phyloP scores from a whole-genome alignment of 2,888 invertebrate species.

The Syritta pipiens region DNA sequence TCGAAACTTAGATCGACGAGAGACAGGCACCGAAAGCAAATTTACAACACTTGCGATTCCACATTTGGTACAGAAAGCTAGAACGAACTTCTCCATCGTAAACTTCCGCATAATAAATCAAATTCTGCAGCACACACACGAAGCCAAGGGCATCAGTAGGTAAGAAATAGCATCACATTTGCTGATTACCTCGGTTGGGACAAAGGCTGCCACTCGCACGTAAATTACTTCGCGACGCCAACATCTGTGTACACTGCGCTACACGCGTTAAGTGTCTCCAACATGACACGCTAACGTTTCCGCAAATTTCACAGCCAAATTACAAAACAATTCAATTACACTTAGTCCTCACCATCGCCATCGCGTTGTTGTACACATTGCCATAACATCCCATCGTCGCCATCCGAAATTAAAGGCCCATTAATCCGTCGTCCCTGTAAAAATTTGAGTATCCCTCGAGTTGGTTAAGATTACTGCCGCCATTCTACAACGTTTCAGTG shows the following conservation, averaged over 20 bases:
- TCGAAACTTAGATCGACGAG: too few relatives aligned
- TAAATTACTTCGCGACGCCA: slow-evolving; percentile 11
- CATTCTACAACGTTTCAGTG: too few relatives aligned
- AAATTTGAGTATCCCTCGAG: not conserved
- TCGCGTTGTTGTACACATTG: not conserved
- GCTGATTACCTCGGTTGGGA: slow-evolving; percentile 25
- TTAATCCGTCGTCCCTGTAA: slow-evolving; percentile 23
- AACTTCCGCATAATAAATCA: slow-evolving; percentile 46
- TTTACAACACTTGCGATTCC: too few relatives aligned
- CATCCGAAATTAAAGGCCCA: slow-evolving; percentile 18
- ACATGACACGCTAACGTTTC: slow-evolving; percentile 7
- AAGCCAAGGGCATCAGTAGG: not conserved
- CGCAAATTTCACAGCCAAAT: slow-evolving; percentile 34
- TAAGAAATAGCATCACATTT: too few relatives aligned
- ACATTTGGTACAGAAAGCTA: too few relatives aligned
- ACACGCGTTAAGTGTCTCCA: slow-evolving; percentile 14
- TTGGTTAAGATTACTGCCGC: slow-evolving; percentile 6
- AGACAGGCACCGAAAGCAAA: too few relatives aligned
- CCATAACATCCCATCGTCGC: too few relatives aligned
- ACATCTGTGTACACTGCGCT: slow-evolving; percentile 1
- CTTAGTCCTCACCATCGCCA: not conserved
- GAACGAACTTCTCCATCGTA: slow-evolving; percentile 21
- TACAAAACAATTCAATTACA: slow-evolving; percentile 52
- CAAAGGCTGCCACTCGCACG: slow-evolving; percentile 3
- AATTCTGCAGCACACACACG: slow-evolving; percentile 7